Conservation (phyloP, 2,888 invertebrate genomes). For the Archaeoteleia sp. region DNA sequence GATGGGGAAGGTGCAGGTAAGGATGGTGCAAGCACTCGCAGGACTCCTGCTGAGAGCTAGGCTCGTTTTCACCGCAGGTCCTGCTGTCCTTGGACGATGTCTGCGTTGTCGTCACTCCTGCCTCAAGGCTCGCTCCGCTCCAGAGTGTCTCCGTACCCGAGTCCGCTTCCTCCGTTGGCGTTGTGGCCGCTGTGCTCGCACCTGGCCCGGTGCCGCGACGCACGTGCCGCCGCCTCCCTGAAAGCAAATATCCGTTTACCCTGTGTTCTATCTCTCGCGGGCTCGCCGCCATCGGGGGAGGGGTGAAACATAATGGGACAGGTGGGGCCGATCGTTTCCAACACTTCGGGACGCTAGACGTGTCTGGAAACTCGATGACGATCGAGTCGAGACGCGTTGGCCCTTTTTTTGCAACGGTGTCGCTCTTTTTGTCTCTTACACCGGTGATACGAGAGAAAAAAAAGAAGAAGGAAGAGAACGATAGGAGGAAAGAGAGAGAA, state of each 20-base stretch:
- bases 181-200: slow-evolving; percentile 55
- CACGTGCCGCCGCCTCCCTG: slow-evolving; percentile 75
- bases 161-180: slow-evolving; percentile 14
- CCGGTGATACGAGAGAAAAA: too few relatives aligned
- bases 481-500: too few relatives aligned
- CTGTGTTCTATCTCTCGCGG: slow-evolving; percentile 50
- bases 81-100: slow-evolving; percentile 11
- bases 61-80: slow-evolving; percentile 2
- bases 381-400: slow-evolving; percentile 15
- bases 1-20: not conserved
- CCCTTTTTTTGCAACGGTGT: slow-evolving; percentile 21
- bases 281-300: slow-evolving; percentile 17
- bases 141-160: not conserved
- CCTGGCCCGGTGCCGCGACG: slow-evolving; percentile 66
- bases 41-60: not conserved
- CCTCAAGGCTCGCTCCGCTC: slow-evolving; percentile 57
- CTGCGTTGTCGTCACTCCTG: slow-evolving; percentile 28
- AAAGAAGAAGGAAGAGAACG: too few relatives aligned
- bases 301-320: slow-evolving; percentile 29
- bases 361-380: slow-evolving; percentile 24
- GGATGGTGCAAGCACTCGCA: too few relatives aligned
- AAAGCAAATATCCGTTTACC: slow-evolving; percentile 67
- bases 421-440: not conserved
- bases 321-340: slow-evolving; percentile 40
- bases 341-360: slow-evolving; percentile 5